Conservation (phyloP, 2,888 invertebrate species). For the Endomychus coccineus region DNA sequence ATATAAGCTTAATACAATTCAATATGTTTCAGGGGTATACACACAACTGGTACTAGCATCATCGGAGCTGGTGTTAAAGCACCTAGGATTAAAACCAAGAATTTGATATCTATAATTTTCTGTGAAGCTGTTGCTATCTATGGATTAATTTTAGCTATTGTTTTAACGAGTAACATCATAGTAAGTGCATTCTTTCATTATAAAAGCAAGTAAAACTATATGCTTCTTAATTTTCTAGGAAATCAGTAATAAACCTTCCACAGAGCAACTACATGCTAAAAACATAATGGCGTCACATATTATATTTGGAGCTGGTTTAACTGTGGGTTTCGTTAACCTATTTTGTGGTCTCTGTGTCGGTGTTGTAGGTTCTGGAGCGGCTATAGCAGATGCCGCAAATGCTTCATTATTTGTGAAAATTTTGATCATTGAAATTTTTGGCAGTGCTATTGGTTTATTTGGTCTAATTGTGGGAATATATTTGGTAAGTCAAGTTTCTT, state of each 20-base stretch:
- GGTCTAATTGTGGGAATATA: constrained; percentile 97
- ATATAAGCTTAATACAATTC: neutral
- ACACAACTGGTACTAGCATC: constrained; percentile 92
- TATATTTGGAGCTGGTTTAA: constrained; percentile 91
- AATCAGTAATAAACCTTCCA: constrained; percentile 39
- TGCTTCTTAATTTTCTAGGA: constrained; percentile 30
- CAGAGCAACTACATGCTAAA: constrained; percentile 41
- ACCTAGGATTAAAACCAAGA: constrained; percentile 97
- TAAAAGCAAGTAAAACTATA: too few relatives aligned
- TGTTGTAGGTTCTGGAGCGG: constrained; percentile 95
- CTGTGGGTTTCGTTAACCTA: constrained; percentile 91
- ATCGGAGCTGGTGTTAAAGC: constrained; percentile 97
- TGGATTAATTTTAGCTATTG: constrained; percentile 96
- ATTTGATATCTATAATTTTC: constrained; percentile 98
- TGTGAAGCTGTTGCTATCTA: constrained; percentile 99
- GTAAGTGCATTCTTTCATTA: too few relatives aligned
- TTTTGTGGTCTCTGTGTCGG: constrained; percentile 95
- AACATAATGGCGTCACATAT: constrained; percentile 82
- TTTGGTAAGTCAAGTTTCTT: too few relatives aligned
- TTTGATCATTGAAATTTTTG: constrained; percentile 97
- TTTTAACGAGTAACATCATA: constrained; percentile 79
- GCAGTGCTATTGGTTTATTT: constrained; percentile 97
- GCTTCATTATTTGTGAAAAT: constrained; percentile 96
- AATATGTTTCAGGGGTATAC: constrained; percentile 83
- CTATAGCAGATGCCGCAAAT: constrained; percentile 97